phyloP scores from a whole-genome alignment of 1,140 invertebrate genomes.

The Lucilia sericata region DNA sequence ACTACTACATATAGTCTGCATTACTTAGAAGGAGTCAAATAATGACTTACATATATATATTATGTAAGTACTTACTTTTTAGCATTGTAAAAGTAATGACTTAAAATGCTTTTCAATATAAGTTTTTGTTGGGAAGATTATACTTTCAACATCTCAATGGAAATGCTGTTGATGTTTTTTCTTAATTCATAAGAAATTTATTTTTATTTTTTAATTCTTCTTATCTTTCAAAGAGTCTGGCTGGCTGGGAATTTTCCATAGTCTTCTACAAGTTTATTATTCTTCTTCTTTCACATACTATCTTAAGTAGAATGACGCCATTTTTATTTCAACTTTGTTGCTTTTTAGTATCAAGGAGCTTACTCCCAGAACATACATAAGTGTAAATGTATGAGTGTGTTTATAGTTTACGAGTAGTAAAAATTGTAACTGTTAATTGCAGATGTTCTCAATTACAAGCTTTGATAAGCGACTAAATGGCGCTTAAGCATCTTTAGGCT shows the following conservation, averaged over 20 bases:
- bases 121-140: too few species aligned
- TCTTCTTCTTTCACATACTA: neutral
- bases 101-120: too few species aligned
- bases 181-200: neutral
- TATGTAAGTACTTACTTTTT: too few species aligned
- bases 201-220: conserved; percentile 34
- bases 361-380: conserved; percentile 5
- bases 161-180: neutral
- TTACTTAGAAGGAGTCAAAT: too few species aligned
- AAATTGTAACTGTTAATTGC: conserved; percentile 43
- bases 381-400: neutral
- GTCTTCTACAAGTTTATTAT: neutral
- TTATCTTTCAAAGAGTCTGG: conserved; percentile 13
- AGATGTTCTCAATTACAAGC: conserved; percentile 43
- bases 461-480: conserved; percentile 40
- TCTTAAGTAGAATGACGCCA: conserved; percentile 27
- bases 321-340: conserved; percentile 22
- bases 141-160: neutral
- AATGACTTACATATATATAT: too few species aligned
- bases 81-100: too few species aligned
- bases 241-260: conserved; percentile 6
- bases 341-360: neutral
- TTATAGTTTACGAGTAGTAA: conserved; percentile 37
- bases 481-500: conserved; percentile 41
- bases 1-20: too few species aligned